These are phyloP conservation scores for Cynoglossus semilaevis DNA, from an alignment of 2,113 vertebrate genomes.

Conservation along the genomic window DNA sequence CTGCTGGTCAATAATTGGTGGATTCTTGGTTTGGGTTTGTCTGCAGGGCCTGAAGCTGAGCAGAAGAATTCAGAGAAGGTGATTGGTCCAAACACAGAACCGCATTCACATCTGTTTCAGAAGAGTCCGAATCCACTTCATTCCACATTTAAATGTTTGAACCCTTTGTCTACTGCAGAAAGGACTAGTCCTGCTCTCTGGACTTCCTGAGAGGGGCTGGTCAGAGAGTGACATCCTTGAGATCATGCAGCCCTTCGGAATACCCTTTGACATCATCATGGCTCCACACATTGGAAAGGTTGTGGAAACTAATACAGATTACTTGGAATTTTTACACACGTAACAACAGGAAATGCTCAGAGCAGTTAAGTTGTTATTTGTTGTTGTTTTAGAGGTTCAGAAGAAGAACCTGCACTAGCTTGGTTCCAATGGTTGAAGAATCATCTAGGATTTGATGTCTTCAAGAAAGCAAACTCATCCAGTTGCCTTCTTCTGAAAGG, in stretches of 20 bases:
- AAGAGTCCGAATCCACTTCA: no score
- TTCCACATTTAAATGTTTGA: not conserved
- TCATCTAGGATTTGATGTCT: no score
- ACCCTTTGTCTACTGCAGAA: slow-evolving; percentile 28
- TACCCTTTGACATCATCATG: slow-evolving; percentile 50
- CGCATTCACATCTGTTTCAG: no score
- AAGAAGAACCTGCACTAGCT: no score
- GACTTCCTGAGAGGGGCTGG: slow-evolving; percentile 55
- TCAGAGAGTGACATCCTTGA: slow-evolving; percentile 49
- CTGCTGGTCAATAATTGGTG: not conserved
- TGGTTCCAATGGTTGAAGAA: no score
- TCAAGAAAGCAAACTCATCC: no score
- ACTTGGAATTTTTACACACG: no score
- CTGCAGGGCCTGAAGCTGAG: slow-evolving; percentile 33
- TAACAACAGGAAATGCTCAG: no score
- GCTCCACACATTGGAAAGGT: slow-evolving; percentile 58
- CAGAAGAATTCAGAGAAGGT: slow-evolving; percentile 48
- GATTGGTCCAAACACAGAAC: not conserved
- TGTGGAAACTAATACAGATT: no score
- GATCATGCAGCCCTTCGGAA: slow-evolving; percentile 56
- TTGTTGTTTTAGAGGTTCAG: no score
- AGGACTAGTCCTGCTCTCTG: slow-evolving; percentile 56
- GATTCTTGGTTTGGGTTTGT: not conserved
- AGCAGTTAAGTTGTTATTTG: no score
- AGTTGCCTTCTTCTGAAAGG: no score